Percentiles rank a stretch among this genome's conserved stretches.
These are phyloP conservation scores for Muscidifurax raptorellus DNA, from an alignment of 1,140 invertebrate species.

Conservation along the genomic window DNA sequence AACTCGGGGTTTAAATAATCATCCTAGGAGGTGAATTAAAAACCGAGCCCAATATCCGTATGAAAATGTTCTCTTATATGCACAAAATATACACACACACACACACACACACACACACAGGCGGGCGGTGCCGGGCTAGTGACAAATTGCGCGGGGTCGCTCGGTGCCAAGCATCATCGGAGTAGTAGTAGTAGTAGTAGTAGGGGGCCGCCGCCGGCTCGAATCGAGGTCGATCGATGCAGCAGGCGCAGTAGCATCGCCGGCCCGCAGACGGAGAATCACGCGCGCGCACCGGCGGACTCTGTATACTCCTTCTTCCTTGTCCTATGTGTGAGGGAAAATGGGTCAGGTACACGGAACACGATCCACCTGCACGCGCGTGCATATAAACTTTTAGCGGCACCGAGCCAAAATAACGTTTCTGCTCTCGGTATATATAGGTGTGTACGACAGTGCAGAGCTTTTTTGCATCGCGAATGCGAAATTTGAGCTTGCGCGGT, in stretches of 20 bases:
- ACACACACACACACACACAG: constrained; percentile 32
- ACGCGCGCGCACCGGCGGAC: constrained; percentile 36
- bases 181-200: too few species aligned
- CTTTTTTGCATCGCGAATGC: too few species aligned
- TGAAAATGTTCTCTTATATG: too few species aligned
- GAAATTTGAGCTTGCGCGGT: too few species aligned
- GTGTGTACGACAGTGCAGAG: too few species aligned
- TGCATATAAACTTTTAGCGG: background rate
- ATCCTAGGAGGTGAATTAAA: too few species aligned
- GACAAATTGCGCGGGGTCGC: constrained; percentile 68
- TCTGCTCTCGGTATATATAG: too few species aligned
- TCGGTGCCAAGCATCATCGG: constrained; percentile 65
- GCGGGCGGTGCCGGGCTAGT: constrained; percentile 55
- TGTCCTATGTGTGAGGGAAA: constrained; percentile 50
- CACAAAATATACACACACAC: too few species aligned
- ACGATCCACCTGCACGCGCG: constrained; percentile 56
- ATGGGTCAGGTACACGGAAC: constrained; percentile 71
- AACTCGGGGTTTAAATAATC: too few species aligned
- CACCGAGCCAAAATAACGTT: too few species aligned
- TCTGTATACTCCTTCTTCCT: constrained; percentile 61
- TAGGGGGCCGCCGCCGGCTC: constrained; percentile 48
- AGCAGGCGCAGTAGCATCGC: constrained; percentile 59
- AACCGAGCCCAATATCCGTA: too few species aligned
- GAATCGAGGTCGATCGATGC: constrained; percentile 75
- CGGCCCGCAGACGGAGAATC: background rate